Conservation (phyloP, 2,888 invertebrate genomes). For the Tipula unca region DNA sequence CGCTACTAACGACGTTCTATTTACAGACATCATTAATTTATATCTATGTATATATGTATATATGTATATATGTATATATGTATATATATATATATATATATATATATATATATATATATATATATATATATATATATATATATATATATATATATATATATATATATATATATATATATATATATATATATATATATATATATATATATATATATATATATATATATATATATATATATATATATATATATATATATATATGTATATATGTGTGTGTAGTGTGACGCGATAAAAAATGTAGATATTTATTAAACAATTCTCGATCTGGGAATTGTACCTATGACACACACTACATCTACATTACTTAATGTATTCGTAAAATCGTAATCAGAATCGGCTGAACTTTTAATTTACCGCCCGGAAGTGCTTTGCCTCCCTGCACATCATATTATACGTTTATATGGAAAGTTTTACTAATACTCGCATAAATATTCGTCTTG, state of each 20-base stretch:
- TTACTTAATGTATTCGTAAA: too few species aligned
- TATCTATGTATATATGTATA: neutral
- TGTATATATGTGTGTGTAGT: neutral
- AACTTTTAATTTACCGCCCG: neutral
- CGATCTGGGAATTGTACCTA: neutral
- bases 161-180: too few species aligned
- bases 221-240: neutral
- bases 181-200: too few species aligned
- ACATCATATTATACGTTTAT: neutral
- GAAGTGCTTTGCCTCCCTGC: neutral
- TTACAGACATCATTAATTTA: conserved; percentile 14
- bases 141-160: too few species aligned
- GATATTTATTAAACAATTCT: neutral
- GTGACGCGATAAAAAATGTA: neutral
- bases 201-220: too few species aligned
- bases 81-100: too few species aligned
- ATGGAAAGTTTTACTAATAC: neutral
- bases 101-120: too few species aligned
- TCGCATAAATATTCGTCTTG: neutral
- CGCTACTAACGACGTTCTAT: conserved; percentile 14
- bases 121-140: too few species aligned
- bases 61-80: neutral
- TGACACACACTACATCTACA: too few species aligned
- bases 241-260: neutral
- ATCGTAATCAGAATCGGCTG: too few species aligned